A percentile compares a stretch with the other conserved stretches of the same genome.
Evolutionary conservation across 2,797 vertebrate species (phyloP).

Genomic region (Xyrichtys novacula): DNA sequence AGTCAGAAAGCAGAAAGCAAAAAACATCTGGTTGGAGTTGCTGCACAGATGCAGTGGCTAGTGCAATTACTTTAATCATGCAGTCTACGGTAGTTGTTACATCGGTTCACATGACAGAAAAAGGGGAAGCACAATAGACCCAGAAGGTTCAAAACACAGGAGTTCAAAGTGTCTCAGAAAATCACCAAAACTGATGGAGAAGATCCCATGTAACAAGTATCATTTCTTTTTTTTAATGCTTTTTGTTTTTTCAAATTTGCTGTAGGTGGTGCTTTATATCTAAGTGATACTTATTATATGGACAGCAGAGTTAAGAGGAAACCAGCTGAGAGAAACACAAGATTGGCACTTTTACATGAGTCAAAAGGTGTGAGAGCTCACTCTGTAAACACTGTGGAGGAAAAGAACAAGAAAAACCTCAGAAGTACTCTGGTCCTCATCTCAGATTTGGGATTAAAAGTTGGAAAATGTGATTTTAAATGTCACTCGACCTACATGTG

Average conservation of each 20-base stretch:
- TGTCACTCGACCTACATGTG: constrained; percentile 37
- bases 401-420: constrained; percentile 69
- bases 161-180: constrained; percentile 68
- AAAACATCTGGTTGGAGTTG: constrained; percentile 73
- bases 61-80: constrained; percentile 84
- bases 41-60: constrained; percentile 78
- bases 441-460: constrained; percentile 50
- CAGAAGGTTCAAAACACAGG: constrained; percentile 75
- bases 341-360: constrained; percentile 89
- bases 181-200: constrained; percentile 56
- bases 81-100: constrained; percentile 76
- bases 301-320: constrained; percentile 80
- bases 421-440: constrained; percentile 70
- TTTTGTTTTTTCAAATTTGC: constrained; percentile 29
- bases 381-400: constrained; percentile 69
- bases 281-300: constrained; percentile 82
- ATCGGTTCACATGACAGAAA: constrained; percentile 80
- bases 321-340: constrained; percentile 91
- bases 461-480: constrained; percentile 22
- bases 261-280: constrained; percentile 40
- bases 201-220: constrained; percentile 79
- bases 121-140: constrained; percentile 80
- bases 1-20: constrained; percentile 76
- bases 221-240: constrained; percentile 32
- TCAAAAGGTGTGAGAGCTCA: constrained; percentile 71